Evolutionary conservation across 1,140 invertebrate species (phyloP), one percentile per base, ranked within the genome.

Genomic region (Tetramorium alpestre): DNA sequence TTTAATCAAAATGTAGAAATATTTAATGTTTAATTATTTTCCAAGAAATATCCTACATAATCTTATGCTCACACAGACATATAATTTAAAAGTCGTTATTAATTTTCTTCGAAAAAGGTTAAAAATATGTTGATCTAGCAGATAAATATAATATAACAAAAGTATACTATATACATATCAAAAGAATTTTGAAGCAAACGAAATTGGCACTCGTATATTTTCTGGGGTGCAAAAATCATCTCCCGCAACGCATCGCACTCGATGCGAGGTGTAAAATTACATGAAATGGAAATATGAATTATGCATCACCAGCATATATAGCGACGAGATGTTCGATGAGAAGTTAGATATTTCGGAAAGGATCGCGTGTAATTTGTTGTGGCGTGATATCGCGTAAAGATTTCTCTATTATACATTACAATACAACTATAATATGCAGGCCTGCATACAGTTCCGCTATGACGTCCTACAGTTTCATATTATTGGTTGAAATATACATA

Each of bases 221-320:
- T 25, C n/a, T 44, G 11, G 49, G 25, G 58, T 49, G 56, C 54
- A 62, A 82, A 72, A 73, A 80, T 69, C 77, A 28, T 70, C 44
- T 49, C 16, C 41, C 25, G 11, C 60, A 65, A 49, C 78, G 51
- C 22, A 13, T 72, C 60, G 28, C 28, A 51, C 38, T 69, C 28
- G 25, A 82, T 49, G 69, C 80, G 25, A 75, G 44, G 18, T 73
- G 51, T 60, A 82, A 75, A 84, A 84, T 75, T 73, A 60, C 28
- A 69, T 16, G 38, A 62, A 82, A 82, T 82, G 18, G 18, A 49
- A 73, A 75, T 38, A 60, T 84, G 54, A 60, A 82, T 82, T 73
- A 84, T 60, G 41, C 54, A 84, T 84, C 28, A 18, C 22, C 25
- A 58, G 5, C 5, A 25, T 8, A 16, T 47, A 58, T 6, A 60